Base-by-base conservation (phyloP, 2,113 vertebrate genomes). In the Nipponia nippon region DNA sequence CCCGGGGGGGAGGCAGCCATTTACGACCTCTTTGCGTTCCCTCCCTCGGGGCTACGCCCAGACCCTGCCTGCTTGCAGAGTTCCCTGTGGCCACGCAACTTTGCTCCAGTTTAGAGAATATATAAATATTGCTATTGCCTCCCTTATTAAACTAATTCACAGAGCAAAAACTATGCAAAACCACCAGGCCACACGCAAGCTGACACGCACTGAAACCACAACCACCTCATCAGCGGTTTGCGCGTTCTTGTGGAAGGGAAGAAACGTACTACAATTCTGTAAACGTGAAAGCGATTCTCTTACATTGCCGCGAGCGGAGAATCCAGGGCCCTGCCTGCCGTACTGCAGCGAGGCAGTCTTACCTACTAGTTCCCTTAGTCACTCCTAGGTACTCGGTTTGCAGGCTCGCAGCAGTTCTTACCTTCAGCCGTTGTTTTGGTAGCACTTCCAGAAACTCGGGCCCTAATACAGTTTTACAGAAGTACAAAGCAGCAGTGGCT, bases 341-440 rank as follows among this genome's bases (percentile, higher is more conserved):
- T 0, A 3, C 5, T 4, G 47, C 75, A 16, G 29, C 16, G 2
- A 19, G 42, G 56, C 50, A 14, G 38, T 6, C n/a, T 38, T 7
- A 36, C 44, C 76, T 3, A 1, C 4, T 1, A 4, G 6, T 1
- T 11, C n/a, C 59, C 42, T 32, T 5, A 2, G 26, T 23, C 52
- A 4, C 29, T 7, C 38, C 5, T 2, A 16, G n/a, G 30, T 6
- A 3, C 25, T 6, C 6, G 40, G 8, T 5, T 12, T 9, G 20
- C 53, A 62, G 40, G 16, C 29, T 36, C 4, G 2, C 58, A 26
- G 61, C 61, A 4, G 15, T 21, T 44, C 27, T 0, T 10, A 6
- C 62, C 55, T 11, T 26, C 49, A 22, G 55, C 69, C 3, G 3
- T 7, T 29, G 8, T 3, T 50, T 5, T 14, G 44, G 22, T 18